phyloP scores from a whole-genome alignment of 2,888 invertebrate species.

The Adelphocoris suturalis region DNA sequence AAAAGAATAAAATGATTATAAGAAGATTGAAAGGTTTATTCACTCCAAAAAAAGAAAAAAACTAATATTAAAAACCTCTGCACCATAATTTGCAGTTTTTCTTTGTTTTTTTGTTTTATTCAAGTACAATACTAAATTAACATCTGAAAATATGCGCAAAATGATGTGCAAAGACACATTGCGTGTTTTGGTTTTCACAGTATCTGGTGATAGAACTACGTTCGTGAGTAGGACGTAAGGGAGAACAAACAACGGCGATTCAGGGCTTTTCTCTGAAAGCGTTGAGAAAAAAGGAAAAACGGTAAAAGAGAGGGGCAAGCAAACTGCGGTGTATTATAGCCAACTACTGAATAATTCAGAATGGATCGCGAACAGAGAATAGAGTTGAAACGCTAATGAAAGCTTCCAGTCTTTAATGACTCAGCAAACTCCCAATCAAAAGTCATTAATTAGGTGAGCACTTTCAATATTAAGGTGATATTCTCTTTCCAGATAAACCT shows the following conservation, averaged over 20 bases:
- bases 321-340: conserved; percentile 62
- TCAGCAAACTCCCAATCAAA: conserved; percentile 67
- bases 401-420: conserved; percentile 59
- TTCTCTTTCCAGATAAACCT: conserved; percentile 37
- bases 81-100: too few relatives aligned
- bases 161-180: too few relatives aligned
- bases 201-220: background rate
- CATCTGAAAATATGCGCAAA: too few relatives aligned
- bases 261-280: background rate
- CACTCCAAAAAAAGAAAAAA: too few relatives aligned
- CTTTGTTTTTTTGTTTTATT: too few relatives aligned
- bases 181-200: background rate
- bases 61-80: too few relatives aligned
- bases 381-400: conserved; percentile 67
- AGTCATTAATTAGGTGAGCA: conserved; percentile 66
- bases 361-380: conserved; percentile 61
- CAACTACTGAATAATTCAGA: conserved; percentile 67
- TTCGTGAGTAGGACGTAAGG: background rate
- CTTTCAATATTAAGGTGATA: conserved; percentile 67
- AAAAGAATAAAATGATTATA: too few relatives aligned
- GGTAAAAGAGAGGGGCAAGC: conserved; percentile 40
- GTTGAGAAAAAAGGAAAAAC: background rate
- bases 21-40: too few relatives aligned
- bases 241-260: background rate
- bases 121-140: too few relatives aligned